phyloP scores from a whole-genome alignment of 2,113 vertebrate genomes.

The Rafetus swinhoei region DNA sequence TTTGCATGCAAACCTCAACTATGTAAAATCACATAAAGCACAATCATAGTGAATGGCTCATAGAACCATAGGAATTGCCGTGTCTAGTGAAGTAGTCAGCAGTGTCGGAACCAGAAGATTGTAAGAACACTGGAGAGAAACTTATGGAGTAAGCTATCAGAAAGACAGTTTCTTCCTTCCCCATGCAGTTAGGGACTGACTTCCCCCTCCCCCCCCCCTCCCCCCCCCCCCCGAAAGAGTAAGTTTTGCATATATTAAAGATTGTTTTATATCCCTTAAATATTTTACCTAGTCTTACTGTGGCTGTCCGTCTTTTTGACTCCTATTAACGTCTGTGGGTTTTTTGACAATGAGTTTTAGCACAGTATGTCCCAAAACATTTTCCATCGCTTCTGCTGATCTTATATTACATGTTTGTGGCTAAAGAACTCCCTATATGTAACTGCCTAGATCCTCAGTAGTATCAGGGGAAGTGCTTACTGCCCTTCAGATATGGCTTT shows the following conservation, averaged over 20 bases:
- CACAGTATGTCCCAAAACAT: not conserved
- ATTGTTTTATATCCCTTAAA: not conserved
- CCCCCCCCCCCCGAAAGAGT: not conserved
- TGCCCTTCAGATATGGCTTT: not conserved
- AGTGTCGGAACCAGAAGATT: too few relatives aligned
- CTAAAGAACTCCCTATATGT: not conserved
- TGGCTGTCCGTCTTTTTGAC: not conserved
- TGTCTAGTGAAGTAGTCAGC: not conserved
- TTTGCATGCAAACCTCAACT: not conserved
- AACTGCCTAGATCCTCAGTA: not conserved
- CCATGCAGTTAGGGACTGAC: not conserved
- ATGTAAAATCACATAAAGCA: not conserved
- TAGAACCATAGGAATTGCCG: not conserved
- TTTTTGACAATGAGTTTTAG: not conserved
- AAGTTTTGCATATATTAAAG: not conserved
- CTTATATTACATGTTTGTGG: not conserved
- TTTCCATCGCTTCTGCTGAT: not conserved
- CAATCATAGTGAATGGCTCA: not conserved
- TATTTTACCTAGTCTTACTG: not conserved
- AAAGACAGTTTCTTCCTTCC: not conserved
- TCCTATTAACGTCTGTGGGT: not conserved
- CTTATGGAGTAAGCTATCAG: too few relatives aligned
- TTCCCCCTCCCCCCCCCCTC: not conserved
- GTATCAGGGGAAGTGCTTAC: not conserved
- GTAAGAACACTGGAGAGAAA: too few relatives aligned